Conservation (phyloP, 2,797 vertebrate species). For the Coregonus suidteri region DNA sequence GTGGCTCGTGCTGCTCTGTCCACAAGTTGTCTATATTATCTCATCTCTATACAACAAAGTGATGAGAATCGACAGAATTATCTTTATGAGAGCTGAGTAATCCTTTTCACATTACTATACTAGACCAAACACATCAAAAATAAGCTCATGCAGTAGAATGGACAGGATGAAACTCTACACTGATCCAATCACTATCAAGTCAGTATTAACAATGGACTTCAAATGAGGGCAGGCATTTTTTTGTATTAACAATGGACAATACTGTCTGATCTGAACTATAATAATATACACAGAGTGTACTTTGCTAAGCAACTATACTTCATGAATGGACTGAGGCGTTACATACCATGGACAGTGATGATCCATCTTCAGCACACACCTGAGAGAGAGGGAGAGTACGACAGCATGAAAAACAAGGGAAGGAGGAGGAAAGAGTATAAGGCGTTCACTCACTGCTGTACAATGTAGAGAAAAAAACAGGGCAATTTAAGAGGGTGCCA, state of each 20-base stretch:
- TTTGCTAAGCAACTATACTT: no score
- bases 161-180: not conserved
- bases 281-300: not conserved
- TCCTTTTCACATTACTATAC: not conserved
- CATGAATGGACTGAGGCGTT: no score
- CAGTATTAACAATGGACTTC: not conserved
- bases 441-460: no score
- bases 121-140: not conserved
- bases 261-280: not conserved
- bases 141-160: not conserved
- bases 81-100: not conserved
- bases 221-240: not conserved
- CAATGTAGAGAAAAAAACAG: not conserved
- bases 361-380: conserved; percentile 98
- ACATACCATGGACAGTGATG: conserved; percentile 96
- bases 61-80: not conserved
- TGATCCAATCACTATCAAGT: not conserved
- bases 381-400: conserved; percentile 45
- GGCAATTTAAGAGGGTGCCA: no score
- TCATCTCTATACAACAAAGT: not conserved
- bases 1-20: not conserved
- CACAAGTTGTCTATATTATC: not conserved
- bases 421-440: no score
- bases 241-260: not conserved
- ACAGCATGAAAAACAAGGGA: not conserved